phyloP scores from a whole-genome alignment of 2,888 invertebrate species.

The Acutogordius australiensis region DNA sequence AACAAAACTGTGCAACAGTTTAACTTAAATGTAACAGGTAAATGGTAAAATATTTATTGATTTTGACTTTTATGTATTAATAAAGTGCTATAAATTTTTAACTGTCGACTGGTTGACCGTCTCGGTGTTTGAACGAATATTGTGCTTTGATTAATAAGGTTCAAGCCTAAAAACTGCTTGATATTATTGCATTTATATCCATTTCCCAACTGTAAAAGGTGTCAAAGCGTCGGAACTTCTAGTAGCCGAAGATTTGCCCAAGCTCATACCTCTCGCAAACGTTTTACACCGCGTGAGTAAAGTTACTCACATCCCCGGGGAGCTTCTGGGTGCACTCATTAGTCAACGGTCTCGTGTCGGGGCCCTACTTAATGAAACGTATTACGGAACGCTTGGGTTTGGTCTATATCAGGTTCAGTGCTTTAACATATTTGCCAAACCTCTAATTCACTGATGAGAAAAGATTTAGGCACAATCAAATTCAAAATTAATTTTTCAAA shows the following conservation, averaged over 20 bases:
- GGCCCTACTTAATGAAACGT: neutral
- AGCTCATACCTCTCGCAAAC: neutral
- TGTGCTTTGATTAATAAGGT: no score
- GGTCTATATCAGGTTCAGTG: neutral
- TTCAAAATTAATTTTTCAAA: no score
- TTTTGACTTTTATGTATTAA: no score
- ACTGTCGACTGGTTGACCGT: no score
- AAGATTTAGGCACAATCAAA: no score
- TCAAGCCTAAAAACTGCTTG: neutral
- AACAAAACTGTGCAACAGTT: neutral
- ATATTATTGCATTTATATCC: neutral
- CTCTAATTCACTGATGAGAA: no score
- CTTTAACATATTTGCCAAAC: neutral
- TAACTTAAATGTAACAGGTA: neutral
- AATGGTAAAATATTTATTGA: no score
- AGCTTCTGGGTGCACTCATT: neutral
- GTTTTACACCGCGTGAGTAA: neutral
- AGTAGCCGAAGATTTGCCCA: neutral
- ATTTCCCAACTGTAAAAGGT: neutral
- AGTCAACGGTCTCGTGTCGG: conserved; percentile 7
- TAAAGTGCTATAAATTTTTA: no score
- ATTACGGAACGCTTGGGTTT: neutral
- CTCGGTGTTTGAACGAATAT: no score
- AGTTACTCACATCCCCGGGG: neutral
- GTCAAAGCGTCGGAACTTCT: neutral